Evolutionary conservation across 2,113 vertebrate genomes (phyloP), one percentile per base, ranked within the genome.

Genomic region (Hiodon tergisus): DNA sequence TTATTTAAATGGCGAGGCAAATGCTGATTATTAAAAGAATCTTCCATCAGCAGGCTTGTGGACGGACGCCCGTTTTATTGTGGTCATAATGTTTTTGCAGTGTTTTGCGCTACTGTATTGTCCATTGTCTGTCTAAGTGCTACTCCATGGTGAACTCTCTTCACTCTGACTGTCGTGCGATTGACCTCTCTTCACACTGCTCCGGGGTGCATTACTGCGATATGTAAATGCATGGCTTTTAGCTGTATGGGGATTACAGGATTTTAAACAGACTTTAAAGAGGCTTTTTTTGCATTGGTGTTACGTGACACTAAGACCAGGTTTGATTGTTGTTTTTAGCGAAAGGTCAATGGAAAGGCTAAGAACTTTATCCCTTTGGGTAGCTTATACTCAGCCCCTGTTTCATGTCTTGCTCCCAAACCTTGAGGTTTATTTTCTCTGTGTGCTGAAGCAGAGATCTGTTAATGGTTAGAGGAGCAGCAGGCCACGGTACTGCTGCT

Each of bases 281-380:
- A 79, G 84, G 50, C 75, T 47, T 73, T 48, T 47, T 53, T 11
- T 13, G 74, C 82, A 78, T 79, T 51, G 75, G 84, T 78, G 81
- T 79, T 53, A 82, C 81, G 67, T 84, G 85, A 88, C 86, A 79
- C 82, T 78, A 79, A 87, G 85, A 88, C 86, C 87, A 88, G 85
- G 85, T 69, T 81, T 79, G 81, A 84, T 83, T 89, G 88, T 85
- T 90, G 85, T 86, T 86, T 88, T 90, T 86, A 87, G 80, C 79
- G 81, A 72, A 52, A 82, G 88, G 88, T 90, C 80, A 76, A 72
- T 69, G 76, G 65, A 83, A 83, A 88, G 89, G 90, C 89, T 90
- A 90, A 90, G 88, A 89, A 90, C 87, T 86, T 87, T 85, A 90
- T 87, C 87, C 86, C 83, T 87, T 80, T 48, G 76, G 61, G 57